Evolutionary conservation across 2,888 invertebrate species (phyloP), one percentile per base, ranked within the genome.

Genomic region (Acleris emargana): DNA sequence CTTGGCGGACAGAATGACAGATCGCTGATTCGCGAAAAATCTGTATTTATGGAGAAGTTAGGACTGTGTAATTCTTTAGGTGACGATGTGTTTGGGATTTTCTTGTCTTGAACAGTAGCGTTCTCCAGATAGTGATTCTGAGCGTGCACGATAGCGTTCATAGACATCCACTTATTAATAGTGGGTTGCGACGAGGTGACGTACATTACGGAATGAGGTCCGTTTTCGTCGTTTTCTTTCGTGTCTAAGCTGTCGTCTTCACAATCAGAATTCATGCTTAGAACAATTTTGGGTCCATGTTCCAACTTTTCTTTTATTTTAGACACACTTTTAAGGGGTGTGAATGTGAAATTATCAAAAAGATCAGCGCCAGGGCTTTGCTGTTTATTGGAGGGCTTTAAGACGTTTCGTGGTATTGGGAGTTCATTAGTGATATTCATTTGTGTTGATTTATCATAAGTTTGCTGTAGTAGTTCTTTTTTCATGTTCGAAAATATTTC

Each of bases 41-140:
- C 92, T 1, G 92, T 91, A 68, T 91, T 92, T 9, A 92, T 91
- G 4, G 92, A 84, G 72, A 92, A 92, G 70, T 92, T 91, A 0
- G 89, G 91, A 68, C 89, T 91, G 62, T 84, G 88, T 1, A 89
- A 60, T 74, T 92, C 91, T 72, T 87, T 91, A 6, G 92, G 92
- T 0, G 92, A 92, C 7, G 92, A 92, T 45, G 92, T 92, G 63
- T 89, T 88, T 5, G 91, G 92, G 57, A 90, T 87, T 71, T 90
- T 91, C 68, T 90, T 91, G 62, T 70, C 83, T 51, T 69, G 75
- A 47, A 82, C 38, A 22, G 69, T 72, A 4, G 87, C 83, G 6
- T 85, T 84, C 68, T 87, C 87, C 3, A 70, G 64, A 13, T 61
- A 71, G 38, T 78, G 76, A 55, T 67, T 76, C 3, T 81, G 79